Evolutionary conservation across 1,140 invertebrate genomes (phyloP).

Genomic region (Aphaenogaster floridana): DNA sequence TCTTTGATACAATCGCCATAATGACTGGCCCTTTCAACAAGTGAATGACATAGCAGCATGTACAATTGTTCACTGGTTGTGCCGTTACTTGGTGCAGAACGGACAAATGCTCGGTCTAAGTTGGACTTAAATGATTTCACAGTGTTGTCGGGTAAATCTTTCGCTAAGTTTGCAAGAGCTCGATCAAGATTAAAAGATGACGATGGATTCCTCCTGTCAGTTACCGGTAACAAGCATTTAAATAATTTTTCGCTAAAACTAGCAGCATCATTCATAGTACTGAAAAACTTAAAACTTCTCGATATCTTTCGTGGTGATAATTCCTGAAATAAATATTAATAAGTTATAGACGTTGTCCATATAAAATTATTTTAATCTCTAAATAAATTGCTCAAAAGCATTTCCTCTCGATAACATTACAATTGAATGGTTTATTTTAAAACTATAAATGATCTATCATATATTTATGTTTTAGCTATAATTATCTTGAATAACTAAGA

Average conservation of each 20-base stretch:
- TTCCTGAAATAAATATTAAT: slow-evolving; percentile 22
- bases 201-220: not conserved
- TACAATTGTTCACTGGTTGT: slow-evolving; percentile 41
- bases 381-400: not conserved
- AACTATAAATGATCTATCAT: not conserved
- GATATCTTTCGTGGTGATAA: not conserved
- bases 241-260: slow-evolving; percentile 47
- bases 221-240: slow-evolving; percentile 26
- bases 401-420: not conserved
- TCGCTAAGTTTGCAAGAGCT: slow-evolving; percentile 44
- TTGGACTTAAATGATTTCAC: not conserved
- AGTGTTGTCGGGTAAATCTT: slow-evolving; percentile 17
- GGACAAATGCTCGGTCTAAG: not conserved
- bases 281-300: slow-evolving; percentile 52
- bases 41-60: slow-evolving; percentile 60
- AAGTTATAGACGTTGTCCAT: not conserved
- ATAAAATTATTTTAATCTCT: not conserved
- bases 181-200: slow-evolving; percentile 40
- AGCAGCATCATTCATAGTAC: slow-evolving; percentile 20
- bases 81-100: not conserved
- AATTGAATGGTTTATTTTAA: slow-evolving; percentile 9
- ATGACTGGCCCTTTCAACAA: not conserved
- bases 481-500: not conserved
- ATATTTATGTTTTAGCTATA: not conserved
- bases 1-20: slow-evolving; percentile 64